Evolutionary conservation across 2,888 invertebrate species (phyloP), one percentile per base, ranked within the genome.

Genomic region (Trissonchulus sp.): DNA sequence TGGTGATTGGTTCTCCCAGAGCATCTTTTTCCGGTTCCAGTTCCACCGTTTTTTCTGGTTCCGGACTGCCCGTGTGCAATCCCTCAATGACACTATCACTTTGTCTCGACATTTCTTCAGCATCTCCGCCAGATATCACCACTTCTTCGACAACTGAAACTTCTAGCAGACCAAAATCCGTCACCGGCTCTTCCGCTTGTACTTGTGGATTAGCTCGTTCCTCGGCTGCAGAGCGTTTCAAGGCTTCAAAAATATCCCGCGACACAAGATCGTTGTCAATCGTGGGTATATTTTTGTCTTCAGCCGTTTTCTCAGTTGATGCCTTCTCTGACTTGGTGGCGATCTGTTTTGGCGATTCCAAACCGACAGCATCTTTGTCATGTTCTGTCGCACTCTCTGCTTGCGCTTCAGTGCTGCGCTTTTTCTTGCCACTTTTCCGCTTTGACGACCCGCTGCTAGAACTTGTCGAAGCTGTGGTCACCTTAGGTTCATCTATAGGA

Each of bases 241-340:
- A 65, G 28, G 74, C 75, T 35, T 62, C 74, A 18, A 75, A 65
- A 33, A 76, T 72, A 35, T 75, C 73, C 18, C 28, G 23, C 2
- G 63, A n/a, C 31, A 76, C 37, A 2, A 2, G 1, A 23, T 33
- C 76, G 62, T 75, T 74, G 37, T 76, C 76, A 37, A 76, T n/a
- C 34, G 73, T 63, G 8, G 48, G 48, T 15, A 48, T 48, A 8
- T 48, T 48, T n/a, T n/a, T n/a, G n/a, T n/a, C n/a, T n/a, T n/a
- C n/a, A 15, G 8, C 48, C 48, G 23, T 8, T 48, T 23, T 8
- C 48, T 48, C 48, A 8, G 48, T 48, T 23, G 48, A 15, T 23
- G 48, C 48, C 48, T 8, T 8, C 8, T 15, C 48, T 23, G 48
- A 23, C 23, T 8, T 23, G 8, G 48, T 23, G 23, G 48, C 23